Evolutionary conservation across 1,140 invertebrate genomes (phyloP), one percentile per base, ranked within the genome.

Genomic region (Drosophila auraria): DNA sequence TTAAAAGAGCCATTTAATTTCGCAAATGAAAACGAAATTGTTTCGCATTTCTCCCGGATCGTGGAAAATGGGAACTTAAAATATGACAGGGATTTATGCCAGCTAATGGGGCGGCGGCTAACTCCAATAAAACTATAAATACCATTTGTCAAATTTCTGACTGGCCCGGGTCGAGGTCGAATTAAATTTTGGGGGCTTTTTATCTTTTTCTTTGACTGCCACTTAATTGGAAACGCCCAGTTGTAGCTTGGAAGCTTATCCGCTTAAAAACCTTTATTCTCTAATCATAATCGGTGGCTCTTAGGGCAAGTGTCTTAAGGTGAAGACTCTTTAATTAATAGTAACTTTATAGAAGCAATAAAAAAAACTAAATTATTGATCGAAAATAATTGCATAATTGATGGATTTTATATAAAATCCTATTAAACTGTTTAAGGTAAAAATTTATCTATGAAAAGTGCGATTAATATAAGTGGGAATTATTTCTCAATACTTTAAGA

Each of bases 1-100:
- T 77, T 63, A 83, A 74, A 69, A 81, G 77, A 54, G 62, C 63
- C 63, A 79, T 83, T 79, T 75, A 79, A 72, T 84, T 79, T 76
- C 47, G 59, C 60, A 53, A 74, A 68, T 42, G 40, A 71, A 72
- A 72, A 72, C 14, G 44, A 73, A 73, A 72, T 72, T 36, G 69
- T 72, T 73, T 44, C 30, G 38, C 45, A 42, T 71, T 71, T 73
- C 66, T 17, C 56, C 33, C 2, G 14, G n/a, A 53, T 44, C 38
- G 51, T 72, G 27, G 3, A 47, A 71, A 45, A 12, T 2, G 14
- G 15, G 12, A 3, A 25, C 15, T 38, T 15, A 14, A 47, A 69
- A 33, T 47, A 14, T 51, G 47, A 44, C 38, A n/a, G 7, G 14
- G 63, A 69, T 25, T 56, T 47, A 56, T 17, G 20, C 4, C n/a